Base-by-base conservation (phyloP, 2,888 invertebrate genomes). In the Marronus borbonicus region DNA sequence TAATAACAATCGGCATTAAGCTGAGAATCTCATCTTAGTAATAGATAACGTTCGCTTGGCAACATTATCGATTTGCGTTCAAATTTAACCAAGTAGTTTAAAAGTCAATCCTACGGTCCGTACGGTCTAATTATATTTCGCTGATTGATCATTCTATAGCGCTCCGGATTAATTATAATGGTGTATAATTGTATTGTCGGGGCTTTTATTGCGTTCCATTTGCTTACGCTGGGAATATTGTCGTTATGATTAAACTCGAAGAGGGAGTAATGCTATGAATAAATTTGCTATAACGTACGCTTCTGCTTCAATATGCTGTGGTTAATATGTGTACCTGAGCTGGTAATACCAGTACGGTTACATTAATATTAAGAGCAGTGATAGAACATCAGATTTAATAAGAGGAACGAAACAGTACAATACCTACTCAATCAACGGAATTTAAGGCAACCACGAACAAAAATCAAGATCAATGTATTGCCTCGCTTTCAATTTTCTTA, bases 131-230 rank as follows among this genome's bases (percentile, higher is more conserved):
- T 69, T 65, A 65, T 39, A 39, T 65, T 69, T 69, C 31, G n/a
- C 28, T n/a, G 50, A 69, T 31, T 69, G 52, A 69, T 69, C 52
- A 17, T 55, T 52, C 24, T 28, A 52, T 31, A 14, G 17, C 24
- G 49, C 10, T 31, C 52, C 50, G 14, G 31, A 69, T 52, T 69
- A 69, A 52, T 65, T 69, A 49, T 69, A 52, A 28, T 69, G 14
- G 52, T 50, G 52, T 69, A 69, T 55, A 69, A 69, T 69, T 69
- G 69, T 50, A 69, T 69, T 24, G 69, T 55, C 52, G n/a, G 31
- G 69, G 36, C 64, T 36, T 65, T 69, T 50, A 69, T 69, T 69
- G 52, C 55, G 28, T 50, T 28, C 52, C 50, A 69, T 69, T 50
- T 69, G 36, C 36, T n/a, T 65, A 65, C 5, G 64, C 55, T 55